These are phyloP conservation scores for Hepsetus odoe DNA, from an alignment of 2,113 vertebrate genomes.

Conservation along the genomic window DNA sequence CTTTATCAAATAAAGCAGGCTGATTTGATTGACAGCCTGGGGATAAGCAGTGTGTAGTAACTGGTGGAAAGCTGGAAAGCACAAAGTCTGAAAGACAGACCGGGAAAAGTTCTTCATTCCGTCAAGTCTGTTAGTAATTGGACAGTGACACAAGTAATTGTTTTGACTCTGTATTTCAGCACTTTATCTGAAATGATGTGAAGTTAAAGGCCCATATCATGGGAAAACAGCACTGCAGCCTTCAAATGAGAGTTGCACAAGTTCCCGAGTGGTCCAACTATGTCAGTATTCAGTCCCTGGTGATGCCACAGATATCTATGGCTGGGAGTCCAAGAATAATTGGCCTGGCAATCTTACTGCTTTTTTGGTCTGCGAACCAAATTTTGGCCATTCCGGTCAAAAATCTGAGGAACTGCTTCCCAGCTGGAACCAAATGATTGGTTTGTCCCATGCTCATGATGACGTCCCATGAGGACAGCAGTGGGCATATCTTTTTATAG, in stretches of 20 bases:
- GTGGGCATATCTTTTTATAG: too few relatives aligned
- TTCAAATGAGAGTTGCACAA: not conserved
- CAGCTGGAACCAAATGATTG: too few relatives aligned
- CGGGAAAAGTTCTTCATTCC: not conserved
- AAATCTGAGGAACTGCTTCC: too few relatives aligned
- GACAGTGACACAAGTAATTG: constrained; percentile 6
- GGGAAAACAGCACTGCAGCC: not conserved
- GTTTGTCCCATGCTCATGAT: too few relatives aligned
- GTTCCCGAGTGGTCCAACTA: too few relatives aligned
- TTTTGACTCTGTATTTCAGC: not conserved
- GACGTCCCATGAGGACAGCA: too few relatives aligned
- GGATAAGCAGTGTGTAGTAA: constrained; percentile 1
- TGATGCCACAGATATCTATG: too few relatives aligned
- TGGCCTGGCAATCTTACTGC: too few relatives aligned
- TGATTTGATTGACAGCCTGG: constrained; percentile 29
- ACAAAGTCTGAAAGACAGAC: not conserved
- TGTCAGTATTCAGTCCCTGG: too few relatives aligned
- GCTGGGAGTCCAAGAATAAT: too few relatives aligned
- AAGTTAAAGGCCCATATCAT: not conserved
- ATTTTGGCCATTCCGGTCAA: too few relatives aligned
- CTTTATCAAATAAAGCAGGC: constrained; percentile 7
- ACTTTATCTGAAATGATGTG: not conserved
- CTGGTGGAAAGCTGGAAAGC: constrained; percentile 8
- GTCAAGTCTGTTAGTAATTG: not conserved
- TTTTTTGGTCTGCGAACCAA: too few relatives aligned